Evolutionary conservation across 2,888 invertebrate species (phyloP).

Genomic region (Stegana nigrithorax): DNA sequence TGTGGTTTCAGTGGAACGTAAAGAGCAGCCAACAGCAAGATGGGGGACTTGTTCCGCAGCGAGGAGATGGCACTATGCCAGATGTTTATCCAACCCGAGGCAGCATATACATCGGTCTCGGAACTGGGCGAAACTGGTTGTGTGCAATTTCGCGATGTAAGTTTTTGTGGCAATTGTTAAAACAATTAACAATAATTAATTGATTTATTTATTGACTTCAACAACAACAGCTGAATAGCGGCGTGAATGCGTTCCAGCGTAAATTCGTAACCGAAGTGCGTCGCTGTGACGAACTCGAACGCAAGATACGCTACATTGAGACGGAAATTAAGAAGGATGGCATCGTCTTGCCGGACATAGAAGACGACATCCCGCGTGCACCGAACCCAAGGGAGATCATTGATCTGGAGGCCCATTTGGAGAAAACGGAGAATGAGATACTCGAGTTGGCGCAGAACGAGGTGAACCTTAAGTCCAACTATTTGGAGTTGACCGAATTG

Average conservation of each 20-base stretch:
- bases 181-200: neutral
- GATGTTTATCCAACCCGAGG: slow-evolving; percentile 96
- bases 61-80: slow-evolving; percentile 95
- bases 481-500: slow-evolving; percentile 90
- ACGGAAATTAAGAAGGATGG: slow-evolving; percentile 83
- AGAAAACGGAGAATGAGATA: slow-evolving; percentile 96
- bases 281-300: slow-evolving; percentile 87
- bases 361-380: slow-evolving; percentile 77
- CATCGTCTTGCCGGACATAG: slow-evolving; percentile 79
- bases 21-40: slow-evolving; percentile 69
- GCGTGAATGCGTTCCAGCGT: slow-evolving; percentile 85
- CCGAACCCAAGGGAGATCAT: slow-evolving; percentile 85
- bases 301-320: slow-evolving; percentile 84
- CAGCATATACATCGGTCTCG: slow-evolving; percentile 93
- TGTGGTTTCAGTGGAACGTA: slow-evolving; percentile 44
- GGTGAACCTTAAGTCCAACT: slow-evolving; percentile 93
- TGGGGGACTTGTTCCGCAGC: slow-evolving; percentile 89
- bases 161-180: slow-evolving; percentile 66
- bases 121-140: slow-evolving; percentile 95
- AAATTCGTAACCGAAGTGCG: slow-evolving; percentile 89
- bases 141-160: slow-evolving; percentile 96
- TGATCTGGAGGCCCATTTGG: slow-evolving; percentile 87
- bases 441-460: slow-evolving; percentile 95
- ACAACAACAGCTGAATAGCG: slow-evolving; percentile 77
- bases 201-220: neutral